phyloP scores from a whole-genome alignment of 1,140 invertebrate genomes.

The Cydia strobilella region DNA sequence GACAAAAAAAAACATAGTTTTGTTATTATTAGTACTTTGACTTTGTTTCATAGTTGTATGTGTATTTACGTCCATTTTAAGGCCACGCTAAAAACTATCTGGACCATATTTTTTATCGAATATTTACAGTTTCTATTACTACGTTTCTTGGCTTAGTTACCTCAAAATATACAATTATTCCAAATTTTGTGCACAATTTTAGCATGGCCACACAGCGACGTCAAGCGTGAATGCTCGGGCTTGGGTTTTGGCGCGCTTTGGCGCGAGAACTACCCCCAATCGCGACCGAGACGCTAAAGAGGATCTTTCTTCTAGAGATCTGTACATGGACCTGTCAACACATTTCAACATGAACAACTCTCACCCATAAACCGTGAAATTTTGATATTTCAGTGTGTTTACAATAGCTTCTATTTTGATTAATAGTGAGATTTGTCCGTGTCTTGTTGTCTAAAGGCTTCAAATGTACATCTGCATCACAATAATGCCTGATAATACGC shows the following conservation, averaged over 20 bases:
- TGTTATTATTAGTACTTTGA: not conserved
- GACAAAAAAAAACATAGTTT: not conserved
- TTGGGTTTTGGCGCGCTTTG: conserved; percentile 68
- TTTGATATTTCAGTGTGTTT: not conserved
- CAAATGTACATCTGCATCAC: conserved; percentile 8
- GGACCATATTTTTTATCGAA: not conserved
- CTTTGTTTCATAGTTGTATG: not conserved
- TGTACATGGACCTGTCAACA: conserved; percentile 16
- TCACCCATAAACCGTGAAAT: not conserved
- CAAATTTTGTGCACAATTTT: conserved; percentile 35
- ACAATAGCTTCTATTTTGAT: not conserved
- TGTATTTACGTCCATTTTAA: conserved; percentile 19
- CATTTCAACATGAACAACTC: not conserved
- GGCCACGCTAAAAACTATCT: conserved; percentile 21
- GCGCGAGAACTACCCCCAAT: conserved; percentile 42
- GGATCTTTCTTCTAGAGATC: conserved; percentile 14
- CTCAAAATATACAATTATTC: not conserved
- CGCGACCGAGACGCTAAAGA: conserved; percentile 10
- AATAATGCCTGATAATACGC: conserved; percentile 30
- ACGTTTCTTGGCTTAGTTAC: not conserved
- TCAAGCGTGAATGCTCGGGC: conserved; percentile 78
- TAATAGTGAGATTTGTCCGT: not conserved
- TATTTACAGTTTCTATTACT: not conserved
- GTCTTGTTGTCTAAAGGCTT: not conserved
- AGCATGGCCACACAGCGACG: conserved; percentile 57